A percentile compares a stretch with the other conserved stretches of the same genome.
Conservation (phyloP, 1,140 invertebrate species). For the Formica exsecta region DNA sequence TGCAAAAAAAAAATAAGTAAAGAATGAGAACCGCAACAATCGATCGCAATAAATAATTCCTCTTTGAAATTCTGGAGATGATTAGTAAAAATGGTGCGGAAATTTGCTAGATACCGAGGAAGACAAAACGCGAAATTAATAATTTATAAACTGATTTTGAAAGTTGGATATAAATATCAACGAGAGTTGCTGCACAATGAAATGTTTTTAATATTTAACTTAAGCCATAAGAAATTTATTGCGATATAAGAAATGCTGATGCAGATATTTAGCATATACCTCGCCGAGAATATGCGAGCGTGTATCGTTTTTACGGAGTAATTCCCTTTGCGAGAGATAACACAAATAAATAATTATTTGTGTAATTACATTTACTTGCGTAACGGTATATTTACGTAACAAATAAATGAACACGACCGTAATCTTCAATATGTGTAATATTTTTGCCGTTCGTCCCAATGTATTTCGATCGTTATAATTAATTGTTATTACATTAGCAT, state of each 20-base stretch:
- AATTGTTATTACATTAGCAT: slow-evolving; percentile 36
- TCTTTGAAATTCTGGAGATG: slow-evolving; percentile 72
- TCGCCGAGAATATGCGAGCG: slow-evolving; percentile 5
- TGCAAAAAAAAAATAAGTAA: slow-evolving; percentile 18
- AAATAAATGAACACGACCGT: slow-evolving; percentile 10
- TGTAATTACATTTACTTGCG: slow-evolving; percentile 44
- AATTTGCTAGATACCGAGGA: slow-evolving; percentile 71
- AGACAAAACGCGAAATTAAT: slow-evolving; percentile 41
- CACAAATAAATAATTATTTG: slow-evolving; percentile 49
- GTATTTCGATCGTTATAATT: slow-evolving; percentile 39
- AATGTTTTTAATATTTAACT: slow-evolving; percentile 60
- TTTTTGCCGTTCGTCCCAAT: slow-evolving; percentile 3
- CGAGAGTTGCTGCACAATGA: slow-evolving; percentile 17
- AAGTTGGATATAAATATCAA: slow-evolving; percentile 59
- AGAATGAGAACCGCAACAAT: slow-evolving; percentile 58
- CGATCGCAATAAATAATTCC: slow-evolving; percentile 74
- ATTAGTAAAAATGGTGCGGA: slow-evolving; percentile 63
- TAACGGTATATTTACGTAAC: slow-evolving; percentile 14
- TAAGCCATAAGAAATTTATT: slow-evolving; percentile 30
- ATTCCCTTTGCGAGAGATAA: background rate
- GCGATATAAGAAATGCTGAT: background rate
- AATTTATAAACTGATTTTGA: slow-evolving; percentile 69
- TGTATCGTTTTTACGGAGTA: slow-evolving; percentile 4
- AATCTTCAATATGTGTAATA: slow-evolving; percentile 6
- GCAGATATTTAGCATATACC: background rate